Conservation (phyloP, 2,888 invertebrate species). For the Protonemura montana region DNA sequence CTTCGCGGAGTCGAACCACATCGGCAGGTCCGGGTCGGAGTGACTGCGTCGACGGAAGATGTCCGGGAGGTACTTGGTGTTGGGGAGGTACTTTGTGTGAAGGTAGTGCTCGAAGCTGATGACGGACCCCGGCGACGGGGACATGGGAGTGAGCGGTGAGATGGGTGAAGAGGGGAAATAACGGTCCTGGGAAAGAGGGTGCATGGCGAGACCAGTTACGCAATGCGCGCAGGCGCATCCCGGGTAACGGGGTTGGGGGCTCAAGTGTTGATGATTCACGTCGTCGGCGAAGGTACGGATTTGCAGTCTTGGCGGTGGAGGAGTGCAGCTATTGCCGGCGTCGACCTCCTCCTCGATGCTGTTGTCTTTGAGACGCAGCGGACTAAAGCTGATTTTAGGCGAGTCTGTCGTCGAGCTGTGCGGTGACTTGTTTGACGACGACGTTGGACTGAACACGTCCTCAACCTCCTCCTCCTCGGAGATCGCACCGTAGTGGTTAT, state of each 20-base stretch:
- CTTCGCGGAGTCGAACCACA: slow-evolving; percentile 63
- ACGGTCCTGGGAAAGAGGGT: slow-evolving; percentile 59
- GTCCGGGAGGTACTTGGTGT: slow-evolving; percentile 71
- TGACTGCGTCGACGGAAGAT: slow-evolving; percentile 69
- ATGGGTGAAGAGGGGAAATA: slow-evolving; percentile 66
- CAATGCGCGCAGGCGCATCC: slow-evolving; percentile 56
- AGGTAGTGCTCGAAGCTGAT: slow-evolving; percentile 71
- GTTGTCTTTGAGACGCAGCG: slow-evolving; percentile 63
- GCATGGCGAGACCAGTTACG: slow-evolving; percentile 52
- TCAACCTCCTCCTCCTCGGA: slow-evolving; percentile 64
- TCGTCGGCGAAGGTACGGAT: slow-evolving; percentile 56
- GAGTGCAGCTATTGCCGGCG: slow-evolving; percentile 48
- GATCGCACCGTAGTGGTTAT: slow-evolving; percentile 52
- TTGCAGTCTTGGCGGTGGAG: slow-evolving; percentile 52
- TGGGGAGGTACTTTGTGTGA: slow-evolving; percentile 69
- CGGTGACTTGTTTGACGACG: slow-evolving; percentile 65
- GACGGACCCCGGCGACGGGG: slow-evolving; percentile 64
- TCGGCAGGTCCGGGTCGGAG: slow-evolving; percentile 71
- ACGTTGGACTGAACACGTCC: slow-evolving; percentile 67
- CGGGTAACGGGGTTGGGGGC: slow-evolving; percentile 54
- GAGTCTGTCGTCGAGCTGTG: slow-evolving; percentile 65
- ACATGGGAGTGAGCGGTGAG: slow-evolving; percentile 62
- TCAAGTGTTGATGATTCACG: slow-evolving; percentile 48
- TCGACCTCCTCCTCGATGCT: slow-evolving; percentile 56
- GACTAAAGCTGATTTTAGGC: slow-evolving; percentile 65